Base-by-base conservation (phyloP, 2,797 vertebrate genomes). In the Urophycis tenuis region DNA sequence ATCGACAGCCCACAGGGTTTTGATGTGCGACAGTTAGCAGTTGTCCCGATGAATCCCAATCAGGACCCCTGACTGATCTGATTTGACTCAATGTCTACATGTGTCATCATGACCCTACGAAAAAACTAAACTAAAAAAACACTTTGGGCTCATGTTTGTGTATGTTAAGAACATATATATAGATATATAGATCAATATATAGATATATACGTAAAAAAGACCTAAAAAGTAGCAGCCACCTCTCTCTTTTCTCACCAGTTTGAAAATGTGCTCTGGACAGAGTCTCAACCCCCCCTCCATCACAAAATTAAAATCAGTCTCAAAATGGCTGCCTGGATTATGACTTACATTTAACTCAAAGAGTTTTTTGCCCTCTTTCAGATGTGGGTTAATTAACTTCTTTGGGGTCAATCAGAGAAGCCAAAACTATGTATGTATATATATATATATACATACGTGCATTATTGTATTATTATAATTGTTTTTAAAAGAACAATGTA, bases 261-360 rank as follows among this genome's bases (percentile, higher is more conserved):
- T 85, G 84, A 91, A 83, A 90, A 91, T 89, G 80, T 90, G 87
- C 89, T 87, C 79, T 91, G 88, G 90, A 94, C 90, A 84, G 88
- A 94, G 91, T 88, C 92, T 91, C 91, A 88, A 91, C 91, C 81
- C 78, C 89, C 91, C 90, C 89, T 90, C 41, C 25, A 67, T 80
- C 91, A 88, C 87, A 81, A 89, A 87, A 90, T 85, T 88, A 88
- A 91, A 85, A 32, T 91, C 89, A 92, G 86, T 92, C 89, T 91
- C 84, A 90, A 92, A 86, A 92, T 92, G 91, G 87, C 92, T n/a
- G 67, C 90, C 88, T 92, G 93, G 89, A 88, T 93, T 94, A 94
- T 92, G 91, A 92, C 92, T 92, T 89, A 90, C 90, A 87, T 86
- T 86, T 85, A 89, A 88, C 88, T 87, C 78, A n/a, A 73, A 70